Evolutionary conservation across 2,888 invertebrate genomes (phyloP).

Genomic region (Arenicola marina): DNA sequence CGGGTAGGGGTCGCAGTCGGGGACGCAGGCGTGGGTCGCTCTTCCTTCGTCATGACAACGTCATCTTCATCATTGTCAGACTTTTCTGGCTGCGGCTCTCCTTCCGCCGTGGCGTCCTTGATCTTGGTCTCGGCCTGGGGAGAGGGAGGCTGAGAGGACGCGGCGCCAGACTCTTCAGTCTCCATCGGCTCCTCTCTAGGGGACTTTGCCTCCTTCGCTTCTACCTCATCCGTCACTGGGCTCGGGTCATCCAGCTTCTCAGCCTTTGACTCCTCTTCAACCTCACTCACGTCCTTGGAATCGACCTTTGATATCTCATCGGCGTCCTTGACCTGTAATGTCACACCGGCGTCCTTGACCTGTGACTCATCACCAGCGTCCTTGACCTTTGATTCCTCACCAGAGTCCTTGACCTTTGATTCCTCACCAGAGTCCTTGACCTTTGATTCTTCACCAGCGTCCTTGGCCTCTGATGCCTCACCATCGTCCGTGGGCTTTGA

Average conservation of each 20-base stretch:
- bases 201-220: background rate
- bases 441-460: constrained; percentile 4
- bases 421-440: background rate
- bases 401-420: background rate
- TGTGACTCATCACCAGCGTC: background rate
- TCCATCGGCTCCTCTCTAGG: no score
- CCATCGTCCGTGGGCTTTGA: no score
- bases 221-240: background rate
- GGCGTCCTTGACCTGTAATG: background rate
- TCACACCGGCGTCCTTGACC: background rate
- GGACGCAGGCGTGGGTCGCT: no score
- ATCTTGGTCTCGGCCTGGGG: no score
- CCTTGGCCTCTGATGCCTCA: background rate
- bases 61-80: no score
- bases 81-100: no score
- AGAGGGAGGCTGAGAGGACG: no score
- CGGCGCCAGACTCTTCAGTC: no score
- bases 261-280: background rate
- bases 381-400: background rate
- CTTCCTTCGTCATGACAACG: no score
- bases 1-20: no score
- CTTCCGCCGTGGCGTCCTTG: no score
- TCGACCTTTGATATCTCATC: background rate
- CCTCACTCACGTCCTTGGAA: background rate
- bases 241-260: background rate